Evolutionary conservation across 2,888 invertebrate species (phyloP).

Genomic region (Blomia tropicalis): DNA sequence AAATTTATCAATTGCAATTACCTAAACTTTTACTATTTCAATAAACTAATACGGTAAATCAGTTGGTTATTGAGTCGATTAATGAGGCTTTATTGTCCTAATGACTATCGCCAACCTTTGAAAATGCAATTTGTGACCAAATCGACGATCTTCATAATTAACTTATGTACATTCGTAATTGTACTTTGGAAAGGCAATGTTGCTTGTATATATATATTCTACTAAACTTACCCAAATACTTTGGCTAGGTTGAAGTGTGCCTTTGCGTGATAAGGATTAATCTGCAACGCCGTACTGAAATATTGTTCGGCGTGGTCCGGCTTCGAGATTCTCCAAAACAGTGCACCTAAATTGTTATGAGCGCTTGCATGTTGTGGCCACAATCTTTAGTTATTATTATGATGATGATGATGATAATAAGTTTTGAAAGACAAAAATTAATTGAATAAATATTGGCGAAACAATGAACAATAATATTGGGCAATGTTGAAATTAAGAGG

Average conservation of each 20-base stretch:
- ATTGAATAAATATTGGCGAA: not conserved
- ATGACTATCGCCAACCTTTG: no score
- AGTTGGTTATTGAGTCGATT: no score
- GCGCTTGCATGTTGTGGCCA: constrained; percentile 72
- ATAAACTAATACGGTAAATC: no score
- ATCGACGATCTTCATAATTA: not conserved
- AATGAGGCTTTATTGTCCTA: no score
- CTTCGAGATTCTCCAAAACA: constrained; percentile 43
- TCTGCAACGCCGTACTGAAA: constrained; percentile 42
- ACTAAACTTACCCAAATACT: constrained; percentile 51
- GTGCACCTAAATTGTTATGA: constrained; percentile 68
- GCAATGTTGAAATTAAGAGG: not conserved
- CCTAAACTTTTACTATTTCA: no score
- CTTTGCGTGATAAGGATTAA: constrained; percentile 59
- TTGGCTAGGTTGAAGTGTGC: constrained; percentile 70
- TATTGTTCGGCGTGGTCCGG: constrained; percentile 51
- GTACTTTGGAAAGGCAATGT: not conserved
- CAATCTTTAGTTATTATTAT: constrained; percentile 43
- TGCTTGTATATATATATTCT: not conserved
- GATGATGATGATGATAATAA: not conserved
- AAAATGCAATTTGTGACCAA: not conserved
- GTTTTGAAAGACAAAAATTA: not conserved
- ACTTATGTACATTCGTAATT: not conserved
- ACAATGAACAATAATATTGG: not conserved
- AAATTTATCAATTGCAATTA: no score